Conservation (phyloP, 2,113 vertebrate genomes). For the Microtus montanus region DNA sequence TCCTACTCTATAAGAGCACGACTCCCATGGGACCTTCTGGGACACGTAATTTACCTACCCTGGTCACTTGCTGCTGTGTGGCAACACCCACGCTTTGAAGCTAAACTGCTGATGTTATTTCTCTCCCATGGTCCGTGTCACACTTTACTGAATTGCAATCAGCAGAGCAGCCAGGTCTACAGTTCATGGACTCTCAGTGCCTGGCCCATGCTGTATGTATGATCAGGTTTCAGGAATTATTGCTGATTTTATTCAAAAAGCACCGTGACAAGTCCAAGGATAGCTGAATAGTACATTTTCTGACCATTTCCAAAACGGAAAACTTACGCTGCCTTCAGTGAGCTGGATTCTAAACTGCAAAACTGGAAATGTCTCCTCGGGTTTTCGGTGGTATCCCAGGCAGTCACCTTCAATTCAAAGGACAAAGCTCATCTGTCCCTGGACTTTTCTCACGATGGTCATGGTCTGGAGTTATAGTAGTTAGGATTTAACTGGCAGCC, state of each 20-base stretch:
- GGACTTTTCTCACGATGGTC: background rate
- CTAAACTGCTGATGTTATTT: background rate
- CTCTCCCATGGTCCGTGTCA: background rate
- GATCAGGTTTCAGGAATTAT: background rate
- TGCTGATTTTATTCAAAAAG: constrained; percentile 24
- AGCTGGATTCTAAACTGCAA: background rate
- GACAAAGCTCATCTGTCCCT: background rate
- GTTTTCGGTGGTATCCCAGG: background rate
- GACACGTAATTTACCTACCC: background rate
- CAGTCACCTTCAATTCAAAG: background rate
- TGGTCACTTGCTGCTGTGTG: background rate
- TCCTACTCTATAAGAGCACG: background rate
- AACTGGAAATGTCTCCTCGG: background rate
- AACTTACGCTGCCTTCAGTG: background rate
- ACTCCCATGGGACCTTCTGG: background rate
- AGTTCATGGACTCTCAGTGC: background rate
- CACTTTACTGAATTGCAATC: background rate
- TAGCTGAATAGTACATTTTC: constrained; percentile 2
- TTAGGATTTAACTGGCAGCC: background rate
- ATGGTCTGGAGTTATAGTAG: background rate
- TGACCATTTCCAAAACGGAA: background rate
- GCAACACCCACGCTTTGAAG: background rate
- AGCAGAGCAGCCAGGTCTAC: background rate
- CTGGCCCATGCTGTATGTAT: background rate
- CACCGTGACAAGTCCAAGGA: background rate